Evolutionary conservation across 2,113 vertebrate genomes (phyloP), one percentile per base, ranked within the genome.

Genomic region (Eulemur rufifrons): DNA sequence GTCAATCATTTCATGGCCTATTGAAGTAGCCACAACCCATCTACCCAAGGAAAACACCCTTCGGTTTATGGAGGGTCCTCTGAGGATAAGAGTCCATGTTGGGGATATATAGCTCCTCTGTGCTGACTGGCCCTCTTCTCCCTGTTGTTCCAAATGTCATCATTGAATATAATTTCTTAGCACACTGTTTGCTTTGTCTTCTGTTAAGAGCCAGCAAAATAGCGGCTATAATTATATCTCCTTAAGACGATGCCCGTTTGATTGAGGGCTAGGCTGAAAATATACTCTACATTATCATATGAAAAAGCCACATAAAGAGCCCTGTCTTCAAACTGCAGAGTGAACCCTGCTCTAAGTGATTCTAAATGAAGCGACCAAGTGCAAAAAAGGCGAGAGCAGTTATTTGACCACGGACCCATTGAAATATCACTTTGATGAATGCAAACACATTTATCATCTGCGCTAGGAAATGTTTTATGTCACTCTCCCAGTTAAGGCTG

Each of bases 141-240:
- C 77, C 76, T 81, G 47, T 94, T 97, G 96, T 95, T 98, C 63
- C 91, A 94, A 98, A 95, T 96, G 88, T 96, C 97, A 97, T 98
- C 88, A 54, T 84, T 95, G 98, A 97, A 97, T 97, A 97, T 96
- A 96, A 97, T 96, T 97, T 98, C 98, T 97, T 95, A 95, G 91
- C 95, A 97, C 96, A 96, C 98, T 98, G 96, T 98, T 98, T 98
- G 96, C 97, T 98, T 98, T 98, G 98, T 98, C 98, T 97, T 97
- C 92, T 95, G 91, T 98, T 97, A 98, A 98, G 80, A 98, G 97
- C 92, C 86, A 94, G 97, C 97, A 97, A 98, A 98, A 98, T 97
- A 98, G 95, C 96, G 98, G 96, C 95, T 98, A 93, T 98, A 98
- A 98, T 98, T 98, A 98, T 98, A 97, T 98, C 98, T 98, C 97